Conservation (phyloP, 2,113 vertebrate species). For the Pycnonotus jocosus region DNA sequence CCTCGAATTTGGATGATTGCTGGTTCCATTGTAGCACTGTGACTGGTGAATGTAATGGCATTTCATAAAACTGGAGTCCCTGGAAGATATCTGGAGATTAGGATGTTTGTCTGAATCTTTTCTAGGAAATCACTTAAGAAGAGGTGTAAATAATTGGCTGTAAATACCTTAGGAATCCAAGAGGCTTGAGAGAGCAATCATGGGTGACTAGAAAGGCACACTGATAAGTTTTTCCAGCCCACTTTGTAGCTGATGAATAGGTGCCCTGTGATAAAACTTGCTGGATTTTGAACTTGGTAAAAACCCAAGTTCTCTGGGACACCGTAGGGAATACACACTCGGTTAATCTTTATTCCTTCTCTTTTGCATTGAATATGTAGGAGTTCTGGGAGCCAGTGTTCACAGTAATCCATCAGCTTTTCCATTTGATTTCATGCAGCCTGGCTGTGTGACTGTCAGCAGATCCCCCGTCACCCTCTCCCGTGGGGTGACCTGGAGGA, state of each 20-base stretch:
- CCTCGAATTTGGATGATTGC: accelerated
- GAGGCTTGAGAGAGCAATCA: not conserved
- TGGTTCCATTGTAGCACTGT: accelerated
- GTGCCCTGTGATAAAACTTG: not conserved
- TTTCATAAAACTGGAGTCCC: not conserved
- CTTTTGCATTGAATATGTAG: not conserved
- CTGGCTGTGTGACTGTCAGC: not conserved
- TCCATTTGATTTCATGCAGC: not conserved
- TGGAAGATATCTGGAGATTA: not conserved
- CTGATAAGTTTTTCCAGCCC: not conserved
- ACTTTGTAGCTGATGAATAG: not conserved
- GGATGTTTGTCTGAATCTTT: not conserved
- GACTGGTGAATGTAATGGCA: not conserved
- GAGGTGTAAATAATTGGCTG: not conserved
- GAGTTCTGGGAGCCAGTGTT: not conserved
- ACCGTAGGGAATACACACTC: not conserved
- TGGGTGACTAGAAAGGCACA: not conserved
- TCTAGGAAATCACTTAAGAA: not conserved
- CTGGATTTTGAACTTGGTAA: not conserved
- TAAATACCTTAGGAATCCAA: not conserved
- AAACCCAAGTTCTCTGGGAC: not conserved
- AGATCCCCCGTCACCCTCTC: not conserved
- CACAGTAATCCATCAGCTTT: not conserved
- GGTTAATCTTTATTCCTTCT: not conserved
- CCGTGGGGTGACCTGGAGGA: not conserved